Evolutionary conservation across 2,888 invertebrate genomes (phyloP).

Genomic region (Lasioglossum calceatum): DNA sequence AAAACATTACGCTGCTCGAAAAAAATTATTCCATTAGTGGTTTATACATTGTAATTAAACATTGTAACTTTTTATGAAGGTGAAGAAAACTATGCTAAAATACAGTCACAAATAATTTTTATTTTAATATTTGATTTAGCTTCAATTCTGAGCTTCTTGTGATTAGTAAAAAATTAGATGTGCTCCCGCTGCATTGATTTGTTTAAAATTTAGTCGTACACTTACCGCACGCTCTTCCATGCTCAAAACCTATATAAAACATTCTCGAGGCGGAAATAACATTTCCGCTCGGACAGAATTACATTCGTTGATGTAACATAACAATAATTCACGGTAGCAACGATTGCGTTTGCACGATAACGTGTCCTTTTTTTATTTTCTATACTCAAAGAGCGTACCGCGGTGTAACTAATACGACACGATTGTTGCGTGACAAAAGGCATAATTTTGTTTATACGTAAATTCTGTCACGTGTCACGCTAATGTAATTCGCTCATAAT

Average conservation of each 20-base stretch:
- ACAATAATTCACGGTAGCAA: conserved; percentile 18
- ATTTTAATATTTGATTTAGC: not conserved
- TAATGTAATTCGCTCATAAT: conserved; percentile 7
- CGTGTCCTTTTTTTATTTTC: not conserved
- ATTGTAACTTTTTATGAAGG: not conserved
- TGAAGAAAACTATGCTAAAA: not conserved
- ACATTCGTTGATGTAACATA: conserved; percentile 2
- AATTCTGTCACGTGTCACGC: conserved; percentile 21
- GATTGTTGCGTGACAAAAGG: conserved; percentile 27
- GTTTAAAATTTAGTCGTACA: not conserved
- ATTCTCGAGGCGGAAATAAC: not conserved
- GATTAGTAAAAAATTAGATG: not conserved
- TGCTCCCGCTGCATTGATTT: not conserved
- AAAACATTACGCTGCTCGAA: too few relatives aligned
- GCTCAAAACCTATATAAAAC: not conserved
- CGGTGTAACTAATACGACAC: conserved; percentile 21
- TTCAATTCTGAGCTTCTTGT: not conserved
- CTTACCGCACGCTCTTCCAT: not conserved
- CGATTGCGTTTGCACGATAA: not conserved
- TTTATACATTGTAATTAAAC: too few relatives aligned
- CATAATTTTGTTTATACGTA: conserved; percentile 18
- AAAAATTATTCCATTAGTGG: not conserved
- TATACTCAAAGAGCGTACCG: conserved; percentile 9
- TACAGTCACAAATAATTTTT: not conserved
- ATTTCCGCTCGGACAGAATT: not conserved